These are phyloP conservation scores for Gisinianus flammeolus DNA, from an alignment of 2,888 invertebrate species.

Conservation along the genomic window DNA sequence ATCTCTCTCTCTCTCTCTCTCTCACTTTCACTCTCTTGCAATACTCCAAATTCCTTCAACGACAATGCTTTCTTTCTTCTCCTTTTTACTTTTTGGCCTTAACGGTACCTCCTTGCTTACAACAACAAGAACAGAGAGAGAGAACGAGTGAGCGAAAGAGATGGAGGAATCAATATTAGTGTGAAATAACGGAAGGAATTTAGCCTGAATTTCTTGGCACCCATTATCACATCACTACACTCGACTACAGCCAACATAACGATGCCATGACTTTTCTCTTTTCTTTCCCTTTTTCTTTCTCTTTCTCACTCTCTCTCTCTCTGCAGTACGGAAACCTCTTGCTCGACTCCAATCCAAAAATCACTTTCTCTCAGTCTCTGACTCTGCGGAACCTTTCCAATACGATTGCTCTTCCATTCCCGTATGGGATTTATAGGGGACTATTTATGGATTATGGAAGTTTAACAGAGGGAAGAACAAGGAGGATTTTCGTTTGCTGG, in stretches of 20 bases:
- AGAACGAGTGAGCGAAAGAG: neutral
- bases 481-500: neutral
- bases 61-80: too few species aligned
- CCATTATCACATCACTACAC: neutral
- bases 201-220: conserved; percentile 26
- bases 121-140: neutral
- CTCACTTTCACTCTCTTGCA: neutral
- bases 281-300: neutral
- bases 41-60: too few species aligned
- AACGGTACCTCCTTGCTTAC: too few species aligned
- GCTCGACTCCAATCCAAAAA: neutral
- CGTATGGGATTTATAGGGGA: neutral
- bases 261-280: neutral
- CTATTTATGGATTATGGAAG: neutral
- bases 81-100: too few species aligned
- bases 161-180: conserved; percentile 26
- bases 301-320: neutral
- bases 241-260: too few species aligned
- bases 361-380: neutral
- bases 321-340: too few species aligned
- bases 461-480: neutral
- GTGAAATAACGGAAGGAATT: conserved; percentile 23
- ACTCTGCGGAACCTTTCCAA: neutral
- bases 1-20: neutral
- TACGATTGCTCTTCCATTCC: neutral